Conservation (phyloP, 2,113 vertebrate genomes). For the Trichomycterus rosablanca region DNA sequence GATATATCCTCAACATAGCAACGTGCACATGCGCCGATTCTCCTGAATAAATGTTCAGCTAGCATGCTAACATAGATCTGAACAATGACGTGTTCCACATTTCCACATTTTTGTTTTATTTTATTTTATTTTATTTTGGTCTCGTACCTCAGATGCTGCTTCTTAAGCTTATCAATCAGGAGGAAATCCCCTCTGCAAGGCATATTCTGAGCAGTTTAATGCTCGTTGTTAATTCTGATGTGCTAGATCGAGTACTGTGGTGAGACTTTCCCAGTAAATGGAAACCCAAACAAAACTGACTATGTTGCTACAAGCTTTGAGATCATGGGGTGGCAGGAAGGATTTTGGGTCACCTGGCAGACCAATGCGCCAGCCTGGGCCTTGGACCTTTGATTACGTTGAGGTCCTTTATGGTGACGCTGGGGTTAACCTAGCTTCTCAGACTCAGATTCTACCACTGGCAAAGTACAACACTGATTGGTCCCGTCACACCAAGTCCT, state of each 20-base stretch:
- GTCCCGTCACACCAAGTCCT: too few species aligned
- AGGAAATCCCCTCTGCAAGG: slow-evolving; percentile 34
- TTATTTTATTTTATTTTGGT: not conserved
- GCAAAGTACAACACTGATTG: too few species aligned
- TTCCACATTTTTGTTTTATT: not conserved
- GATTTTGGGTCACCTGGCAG: too few species aligned
- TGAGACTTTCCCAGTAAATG: slow-evolving; percentile 10
- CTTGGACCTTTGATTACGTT: too few species aligned
- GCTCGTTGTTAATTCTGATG: slow-evolving; percentile 15
- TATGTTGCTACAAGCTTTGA: too few species aligned
- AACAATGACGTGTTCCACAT: not conserved
- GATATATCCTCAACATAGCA: slow-evolving; percentile 21
- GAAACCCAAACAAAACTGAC: slow-evolving; percentile 5
- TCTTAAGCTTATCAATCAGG: slow-evolving; percentile 15
- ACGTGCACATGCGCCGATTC: slow-evolving; percentile 1
- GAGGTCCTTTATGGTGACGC: too few species aligned
- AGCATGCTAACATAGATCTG: slow-evolving; percentile 26
- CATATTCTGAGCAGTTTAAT: slow-evolving; percentile 29
- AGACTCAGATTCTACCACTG: too few species aligned
- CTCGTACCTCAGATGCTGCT: slow-evolving; percentile 9
- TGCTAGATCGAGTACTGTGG: slow-evolving; percentile 16
- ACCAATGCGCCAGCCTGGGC: too few species aligned
- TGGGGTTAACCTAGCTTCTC: too few species aligned
- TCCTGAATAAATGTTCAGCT: slow-evolving; percentile 5
- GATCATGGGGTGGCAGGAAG: too few species aligned